Percentiles rank a stretch among this genome's conserved stretches.
Conservation (phyloP, 2,113 vertebrate genomes). For the Centropristis striata region DNA sequence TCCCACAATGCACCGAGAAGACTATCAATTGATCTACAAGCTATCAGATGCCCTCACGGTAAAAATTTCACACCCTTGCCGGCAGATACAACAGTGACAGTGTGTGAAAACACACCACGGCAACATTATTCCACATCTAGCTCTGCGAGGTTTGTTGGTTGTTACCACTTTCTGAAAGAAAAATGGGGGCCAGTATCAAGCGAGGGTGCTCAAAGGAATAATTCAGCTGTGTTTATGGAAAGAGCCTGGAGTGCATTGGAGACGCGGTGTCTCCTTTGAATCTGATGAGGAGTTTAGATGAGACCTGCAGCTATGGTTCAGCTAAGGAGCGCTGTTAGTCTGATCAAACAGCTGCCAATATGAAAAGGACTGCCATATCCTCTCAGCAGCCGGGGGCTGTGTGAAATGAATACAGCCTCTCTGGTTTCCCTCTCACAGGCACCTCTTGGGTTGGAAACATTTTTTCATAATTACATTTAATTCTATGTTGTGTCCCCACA, state of each 20-base stretch:
- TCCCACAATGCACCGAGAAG: constrained; percentile 47
- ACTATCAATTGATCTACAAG: constrained; percentile 56
- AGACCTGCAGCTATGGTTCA: constrained; percentile 72
- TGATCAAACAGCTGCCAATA: constrained; percentile 82
- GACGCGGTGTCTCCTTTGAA: constrained; percentile 76
- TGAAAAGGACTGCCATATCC: constrained; percentile 78
- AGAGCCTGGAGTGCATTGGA: constrained; percentile 72
- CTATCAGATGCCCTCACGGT: constrained; percentile 59
- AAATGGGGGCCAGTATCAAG: constrained; percentile 39
- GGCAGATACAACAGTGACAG: constrained; percentile 41
- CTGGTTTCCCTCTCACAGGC: constrained; percentile 66
- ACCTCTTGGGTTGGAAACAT: constrained; percentile 78
- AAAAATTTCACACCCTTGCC: constrained; percentile 53
- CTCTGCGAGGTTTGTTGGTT: background rate
- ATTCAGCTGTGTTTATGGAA: constrained; percentile 73
- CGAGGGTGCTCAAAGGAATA: constrained; percentile 52
- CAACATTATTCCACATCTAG: constrained; percentile 3
- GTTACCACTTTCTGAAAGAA: constrained; percentile 10
- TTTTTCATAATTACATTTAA: constrained; percentile 84
- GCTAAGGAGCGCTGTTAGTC: constrained; percentile 58
- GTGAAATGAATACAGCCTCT: constrained; percentile 73
- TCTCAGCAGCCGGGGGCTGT: constrained; percentile 73
- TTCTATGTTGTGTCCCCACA: constrained; percentile 81
- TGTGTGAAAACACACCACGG: background rate
- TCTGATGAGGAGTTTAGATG: constrained; percentile 70